These are phyloP conservation scores for Clarias fuscus DNA, from an alignment of 2,797 vertebrate species.

Conservation along the genomic window DNA sequence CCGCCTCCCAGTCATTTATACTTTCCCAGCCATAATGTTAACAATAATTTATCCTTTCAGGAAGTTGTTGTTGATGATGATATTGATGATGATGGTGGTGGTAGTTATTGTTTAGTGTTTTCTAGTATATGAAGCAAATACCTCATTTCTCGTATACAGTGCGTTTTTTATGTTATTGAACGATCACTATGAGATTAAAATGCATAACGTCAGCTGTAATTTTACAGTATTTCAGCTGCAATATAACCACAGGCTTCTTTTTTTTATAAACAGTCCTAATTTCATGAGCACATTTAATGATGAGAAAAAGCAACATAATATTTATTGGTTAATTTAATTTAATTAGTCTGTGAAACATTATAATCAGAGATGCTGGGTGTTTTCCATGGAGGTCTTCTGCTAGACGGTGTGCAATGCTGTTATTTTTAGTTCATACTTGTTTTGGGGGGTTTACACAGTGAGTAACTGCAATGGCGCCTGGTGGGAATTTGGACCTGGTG, in stretches of 20 bases:
- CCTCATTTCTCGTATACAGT: background rate
- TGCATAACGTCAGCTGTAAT: background rate
- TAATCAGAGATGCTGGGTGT: slow-evolving; percentile 6
- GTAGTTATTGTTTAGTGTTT: background rate
- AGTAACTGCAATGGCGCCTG: background rate
- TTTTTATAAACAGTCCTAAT: background rate
- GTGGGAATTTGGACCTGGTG: background rate
- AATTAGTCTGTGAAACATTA: background rate
- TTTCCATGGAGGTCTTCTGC: background rate
- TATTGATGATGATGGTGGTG: background rate
- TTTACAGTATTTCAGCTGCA: background rate
- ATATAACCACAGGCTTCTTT: background rate
- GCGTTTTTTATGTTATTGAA: background rate
- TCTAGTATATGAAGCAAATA: background rate
- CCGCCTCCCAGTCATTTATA: too few relatives aligned
- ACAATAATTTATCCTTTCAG: background rate
- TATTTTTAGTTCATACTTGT: background rate
- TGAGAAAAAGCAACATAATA: background rate
- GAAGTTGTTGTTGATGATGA: background rate
- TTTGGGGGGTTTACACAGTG: background rate
- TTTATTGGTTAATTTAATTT: background rate
- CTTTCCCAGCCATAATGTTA: background rate
- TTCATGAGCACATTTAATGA: slow-evolving; percentile 8
- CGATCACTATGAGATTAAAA: background rate
- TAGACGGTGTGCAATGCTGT: background rate